Evolutionary conservation across 2,113 vertebrate genomes (phyloP).

Genomic region (Phylloscopus trochilus): DNA sequence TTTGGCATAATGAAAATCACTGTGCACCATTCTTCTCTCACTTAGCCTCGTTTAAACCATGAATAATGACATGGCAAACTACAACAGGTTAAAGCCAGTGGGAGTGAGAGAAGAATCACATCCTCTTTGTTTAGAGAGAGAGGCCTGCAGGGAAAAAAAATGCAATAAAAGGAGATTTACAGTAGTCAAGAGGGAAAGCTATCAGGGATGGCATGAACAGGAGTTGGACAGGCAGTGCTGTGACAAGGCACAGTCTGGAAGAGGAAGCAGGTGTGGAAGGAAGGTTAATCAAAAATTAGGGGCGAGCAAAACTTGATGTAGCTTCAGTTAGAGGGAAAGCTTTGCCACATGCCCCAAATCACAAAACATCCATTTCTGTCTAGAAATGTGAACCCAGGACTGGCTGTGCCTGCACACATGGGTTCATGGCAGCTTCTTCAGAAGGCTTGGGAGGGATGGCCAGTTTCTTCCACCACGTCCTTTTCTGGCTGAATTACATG

Average conservation of each 20-base stretch:
- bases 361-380: background rate
- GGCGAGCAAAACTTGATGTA: background rate
- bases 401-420: background rate
- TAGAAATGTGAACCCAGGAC: background rate
- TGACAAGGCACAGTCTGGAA: background rate
- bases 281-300: background rate
- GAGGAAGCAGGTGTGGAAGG: background rate
- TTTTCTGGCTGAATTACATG: background rate
- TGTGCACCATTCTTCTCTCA: background rate
- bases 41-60: slow-evolving; percentile 27
- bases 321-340: background rate
- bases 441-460: background rate
- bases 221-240: background rate
- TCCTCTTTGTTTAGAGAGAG: slow-evolving; percentile 24
- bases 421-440: background rate
- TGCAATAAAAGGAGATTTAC: slow-evolving; percentile 12
- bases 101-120: slow-evolving; percentile 21
- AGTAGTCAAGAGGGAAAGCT: background rate
- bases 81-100: slow-evolving; percentile 36
- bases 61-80: slow-evolving; percentile 35
- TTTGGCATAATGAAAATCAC: slow-evolving; percentile 21
- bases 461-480: background rate
- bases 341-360: background rate
- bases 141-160: background rate
- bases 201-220: background rate